Evolutionary conservation across 1,140 invertebrate genomes (phyloP), one percentile per base, ranked within the genome.

Genomic region (Pseudomyrmex concolor): DNA sequence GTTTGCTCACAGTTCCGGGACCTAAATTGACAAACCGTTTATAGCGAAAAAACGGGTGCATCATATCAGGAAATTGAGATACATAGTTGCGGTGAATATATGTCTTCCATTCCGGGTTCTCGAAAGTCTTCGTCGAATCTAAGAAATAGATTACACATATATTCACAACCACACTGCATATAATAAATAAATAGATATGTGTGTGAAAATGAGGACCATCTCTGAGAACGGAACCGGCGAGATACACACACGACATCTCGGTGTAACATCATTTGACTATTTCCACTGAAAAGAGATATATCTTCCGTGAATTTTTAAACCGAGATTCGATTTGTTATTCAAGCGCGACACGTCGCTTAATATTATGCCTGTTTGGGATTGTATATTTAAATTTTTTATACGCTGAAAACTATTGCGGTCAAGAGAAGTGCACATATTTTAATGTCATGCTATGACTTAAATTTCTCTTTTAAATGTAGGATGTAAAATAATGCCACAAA

Each of bases 141-240:
- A 12, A 59, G 55, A 71, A 59, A 80, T 80, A 70, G 5, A 50
- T 17, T 10, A n/a, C 15, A 43, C 15, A 70, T 43, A 2, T 10
- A 59, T 59, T 12, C 51, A 7, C 13, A 22, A 59, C 13, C 22
- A 34, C 8, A 12, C 57, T 70, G 43, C 54, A 48, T 17, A 2
- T n/a, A 2, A 9, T n/a, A 1, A n/a, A n/a, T 68, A 48, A 10
- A 7, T 50, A 22, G 57, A 78, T n/a, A 9, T 1, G 7, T 25
- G 25, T 66, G 7, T n/a, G 25, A 55, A 80, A 71, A 71, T 34
- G 64, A 78, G 76, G 17, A 70, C 54, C 22, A 78, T 34, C 4
- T 34, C 45, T 25, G 54, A 70, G 51, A 60, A 50, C 34, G 12
- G 7, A 80, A 25, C n/a, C 7, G 48, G 19, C 25, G 76, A 12